Percentiles rank a stretch among this genome's conserved stretches.
These are phyloP conservation scores for Habrosyne pyritoides DNA, from an alignment of 2,888 invertebrate species.

Conservation along the genomic window DNA sequence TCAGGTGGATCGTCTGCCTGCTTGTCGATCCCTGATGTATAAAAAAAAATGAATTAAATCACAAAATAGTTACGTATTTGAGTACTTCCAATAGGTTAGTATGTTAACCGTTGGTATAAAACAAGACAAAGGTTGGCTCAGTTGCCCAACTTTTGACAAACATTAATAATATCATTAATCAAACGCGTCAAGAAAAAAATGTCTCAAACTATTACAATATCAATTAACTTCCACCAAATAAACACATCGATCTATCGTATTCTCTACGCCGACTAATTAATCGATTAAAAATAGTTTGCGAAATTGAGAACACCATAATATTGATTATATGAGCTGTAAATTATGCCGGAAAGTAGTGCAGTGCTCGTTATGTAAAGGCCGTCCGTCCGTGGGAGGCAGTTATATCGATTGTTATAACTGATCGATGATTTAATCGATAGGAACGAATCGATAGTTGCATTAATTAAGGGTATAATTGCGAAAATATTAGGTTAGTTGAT, in stretches of 20 bases:
- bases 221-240: conserved; percentile 2
- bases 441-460: conserved; percentile 46
- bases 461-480: conserved; percentile 29
- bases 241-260: conserved; percentile 1
- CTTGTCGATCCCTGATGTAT: too few relatives aligned
- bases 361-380: conserved; percentile 46
- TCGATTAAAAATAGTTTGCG: conserved; percentile 42
- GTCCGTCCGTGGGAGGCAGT: conserved; percentile 38
- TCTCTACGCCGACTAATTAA: conserved; percentile 31
- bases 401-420: conserved; percentile 34
- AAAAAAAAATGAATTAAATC: too few relatives aligned
- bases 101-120: neutral
- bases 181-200: neutral
- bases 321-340: conserved; percentile 29
- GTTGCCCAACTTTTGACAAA: neutral
- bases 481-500: conserved; percentile 6
- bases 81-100: neutral
- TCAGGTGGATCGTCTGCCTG: too few relatives aligned
- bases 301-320: conserved; percentile 43
- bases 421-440: conserved; percentile 40
- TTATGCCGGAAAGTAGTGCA: conserved; percentile 40
- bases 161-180: neutral
- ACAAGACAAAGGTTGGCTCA: neutral
- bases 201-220: neutral
- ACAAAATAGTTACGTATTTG: too few relatives aligned